Evolutionary conservation across 2,888 invertebrate species (phyloP).

Genomic region (Cheilosia vulpina): DNA sequence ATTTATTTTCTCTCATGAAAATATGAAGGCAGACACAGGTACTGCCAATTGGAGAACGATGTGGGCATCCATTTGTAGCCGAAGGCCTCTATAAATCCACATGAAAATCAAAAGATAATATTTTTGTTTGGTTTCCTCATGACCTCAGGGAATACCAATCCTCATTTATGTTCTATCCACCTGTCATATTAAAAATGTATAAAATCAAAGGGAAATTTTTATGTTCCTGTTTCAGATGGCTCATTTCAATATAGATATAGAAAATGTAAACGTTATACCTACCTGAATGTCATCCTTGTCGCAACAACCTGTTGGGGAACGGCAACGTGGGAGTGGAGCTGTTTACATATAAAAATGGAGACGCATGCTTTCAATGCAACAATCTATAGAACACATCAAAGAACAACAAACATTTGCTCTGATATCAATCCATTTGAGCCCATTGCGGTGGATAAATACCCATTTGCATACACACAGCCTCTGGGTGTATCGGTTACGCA

Average conservation of each 20-base stretch:
- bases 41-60: too few relatives aligned
- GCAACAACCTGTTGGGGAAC: slow-evolving; percentile 11
- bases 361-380: slow-evolving; percentile 13
- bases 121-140: background rate
- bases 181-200: slow-evolving; percentile 14
- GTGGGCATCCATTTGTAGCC: too few relatives aligned
- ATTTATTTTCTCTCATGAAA: too few relatives aligned
- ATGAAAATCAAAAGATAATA: background rate
- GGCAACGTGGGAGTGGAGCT: background rate
- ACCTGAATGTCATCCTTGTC: background rate
- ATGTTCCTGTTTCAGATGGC: background rate
- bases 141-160: slow-evolving; percentile 11
- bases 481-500: slow-evolving; percentile 18
- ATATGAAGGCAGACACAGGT: too few relatives aligned
- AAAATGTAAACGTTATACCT: background rate
- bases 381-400: slow-evolving; percentile 38
- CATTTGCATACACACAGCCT: too few relatives aligned
- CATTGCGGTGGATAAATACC: background rate
- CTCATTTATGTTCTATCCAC: background rate
- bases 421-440: slow-evolving; percentile 5
- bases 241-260: background rate
- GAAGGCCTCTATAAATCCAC: too few relatives aligned
- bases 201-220: slow-evolving; percentile 33
- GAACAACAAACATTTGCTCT: slow-evolving; percentile 56
- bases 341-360: slow-evolving; percentile 46